These are phyloP conservation scores for Helicolenus hilgendorfi DNA, from an alignment of 2,797 vertebrate species.

Conservation along the genomic window DNA sequence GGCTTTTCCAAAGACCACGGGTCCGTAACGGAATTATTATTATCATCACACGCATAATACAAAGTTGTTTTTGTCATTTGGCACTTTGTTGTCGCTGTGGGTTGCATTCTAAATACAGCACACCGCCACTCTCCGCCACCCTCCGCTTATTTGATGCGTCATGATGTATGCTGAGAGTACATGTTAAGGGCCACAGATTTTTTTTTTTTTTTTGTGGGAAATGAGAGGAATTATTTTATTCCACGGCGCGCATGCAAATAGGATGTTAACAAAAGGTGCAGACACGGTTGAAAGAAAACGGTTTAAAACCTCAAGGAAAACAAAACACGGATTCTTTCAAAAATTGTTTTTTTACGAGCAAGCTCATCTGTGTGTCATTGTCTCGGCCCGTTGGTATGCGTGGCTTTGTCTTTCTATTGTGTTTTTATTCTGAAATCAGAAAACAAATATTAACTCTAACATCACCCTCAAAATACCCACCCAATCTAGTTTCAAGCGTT, in stretches of 20 bases:
- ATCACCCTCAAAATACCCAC: neutral
- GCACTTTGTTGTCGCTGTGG: slow-evolving; percentile 30
- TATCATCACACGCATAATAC: slow-evolving; percentile 53
- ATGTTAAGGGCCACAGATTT: neutral
- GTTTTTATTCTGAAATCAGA: slow-evolving; percentile 17
- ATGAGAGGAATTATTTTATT: neutral
- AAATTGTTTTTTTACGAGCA: neutral
- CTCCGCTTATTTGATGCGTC: slow-evolving; percentile 14
- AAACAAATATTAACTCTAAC: neutral
- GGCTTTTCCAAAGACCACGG: slow-evolving; percentile 78
- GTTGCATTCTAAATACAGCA: slow-evolving; percentile 34
- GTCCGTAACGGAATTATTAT: slow-evolving; percentile 68
- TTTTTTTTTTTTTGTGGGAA: neutral
- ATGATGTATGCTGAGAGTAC: slow-evolving; percentile 3
- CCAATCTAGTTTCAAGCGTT: slow-evolving; percentile 22
- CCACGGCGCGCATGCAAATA: neutral
- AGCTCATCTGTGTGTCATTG: neutral
- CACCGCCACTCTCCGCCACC: neutral
- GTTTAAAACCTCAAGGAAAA: neutral
- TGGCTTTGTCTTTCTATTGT: neutral
- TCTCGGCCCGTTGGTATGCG: neutral
- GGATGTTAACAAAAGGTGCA: neutral
- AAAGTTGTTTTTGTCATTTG: slow-evolving; percentile 64
- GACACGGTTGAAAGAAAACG: neutral
- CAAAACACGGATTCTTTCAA: neutral